phyloP scores from a whole-genome alignment of 2,113 vertebrate genomes.

The Thymallus thymallus region DNA sequence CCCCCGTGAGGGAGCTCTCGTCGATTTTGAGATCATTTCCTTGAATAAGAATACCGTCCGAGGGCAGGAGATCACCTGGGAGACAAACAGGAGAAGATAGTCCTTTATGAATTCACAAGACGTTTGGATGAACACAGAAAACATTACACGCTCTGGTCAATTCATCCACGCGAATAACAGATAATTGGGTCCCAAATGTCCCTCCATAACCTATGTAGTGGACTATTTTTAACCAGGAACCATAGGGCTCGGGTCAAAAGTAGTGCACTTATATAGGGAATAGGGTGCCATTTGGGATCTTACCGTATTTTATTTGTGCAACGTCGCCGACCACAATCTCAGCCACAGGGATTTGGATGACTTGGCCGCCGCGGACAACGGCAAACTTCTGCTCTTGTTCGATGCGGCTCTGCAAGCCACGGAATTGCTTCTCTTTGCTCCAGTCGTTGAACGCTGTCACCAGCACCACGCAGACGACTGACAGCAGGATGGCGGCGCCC shows the following conservation, averaged over 20 bases:
- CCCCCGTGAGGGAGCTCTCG: constrained; percentile 96
- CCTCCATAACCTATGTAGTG: neutral
- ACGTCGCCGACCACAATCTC: constrained; percentile 97
- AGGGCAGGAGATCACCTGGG: constrained; percentile 93
- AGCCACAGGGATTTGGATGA: constrained; percentile 96
- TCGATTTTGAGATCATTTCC: constrained; percentile 98
- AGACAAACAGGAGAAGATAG: neutral
- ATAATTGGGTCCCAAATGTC: neutral
- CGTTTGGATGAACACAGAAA: neutral
- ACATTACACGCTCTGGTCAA: neutral
- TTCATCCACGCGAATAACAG: too few species aligned
- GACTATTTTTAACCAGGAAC: neutral
- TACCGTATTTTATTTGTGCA: constrained; percentile 99
- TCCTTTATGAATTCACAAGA: neutral
- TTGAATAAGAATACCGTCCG: constrained; percentile 95
- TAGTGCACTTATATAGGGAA: too few species aligned
- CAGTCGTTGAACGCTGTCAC: constrained; percentile 99
- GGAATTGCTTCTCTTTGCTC: constrained; percentile 99
- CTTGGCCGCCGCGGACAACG: constrained; percentile 91
- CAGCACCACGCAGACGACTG: constrained; percentile 94
- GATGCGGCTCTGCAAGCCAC: constrained; percentile 95
- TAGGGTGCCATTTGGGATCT: constrained; percentile 33
- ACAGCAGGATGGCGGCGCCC: constrained; percentile 95
- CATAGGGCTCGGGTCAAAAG: too few species aligned
- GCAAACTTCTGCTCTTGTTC: constrained; percentile 99